Evolutionary conservation across 2,797 vertebrate species (phyloP).

Genomic region (Champsocephalus gunnari): DNA sequence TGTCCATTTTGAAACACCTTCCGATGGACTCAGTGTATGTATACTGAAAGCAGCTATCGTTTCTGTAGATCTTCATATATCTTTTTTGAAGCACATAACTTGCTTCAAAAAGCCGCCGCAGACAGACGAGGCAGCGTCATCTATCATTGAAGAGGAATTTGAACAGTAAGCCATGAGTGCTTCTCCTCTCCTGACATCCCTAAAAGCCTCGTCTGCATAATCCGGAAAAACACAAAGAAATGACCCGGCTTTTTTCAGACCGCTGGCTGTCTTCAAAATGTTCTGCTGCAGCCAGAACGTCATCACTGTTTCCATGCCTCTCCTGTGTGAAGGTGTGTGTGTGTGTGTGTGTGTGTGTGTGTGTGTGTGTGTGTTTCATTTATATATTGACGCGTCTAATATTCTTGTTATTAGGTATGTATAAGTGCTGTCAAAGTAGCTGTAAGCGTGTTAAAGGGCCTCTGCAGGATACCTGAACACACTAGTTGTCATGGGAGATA

Average conservation of each 20-base stretch:
- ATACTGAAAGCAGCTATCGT: constrained; percentile 6
- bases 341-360: background rate
- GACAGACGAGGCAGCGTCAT: constrained; percentile 27
- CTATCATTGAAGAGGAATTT: constrained; percentile 61
- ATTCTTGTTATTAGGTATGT: constrained; percentile 50
- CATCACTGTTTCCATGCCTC: background rate
- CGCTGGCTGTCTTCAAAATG: constrained; percentile 57
- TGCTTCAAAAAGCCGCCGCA: constrained; percentile 29
- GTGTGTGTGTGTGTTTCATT: constrained; percentile 10
- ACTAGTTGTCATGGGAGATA: too few relatives aligned
- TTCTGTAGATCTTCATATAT: constrained; percentile 20
- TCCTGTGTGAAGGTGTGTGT: background rate
- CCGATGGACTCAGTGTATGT: constrained; percentile 9
- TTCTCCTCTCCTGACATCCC: constrained; percentile 52
- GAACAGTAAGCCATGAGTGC: constrained; percentile 51
- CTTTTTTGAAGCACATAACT: constrained; percentile 47
- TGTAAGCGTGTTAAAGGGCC: background rate
- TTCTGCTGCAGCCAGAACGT: constrained; percentile 1
- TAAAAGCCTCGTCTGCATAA: constrained; percentile 68
- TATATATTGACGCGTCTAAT: constrained; percentile 44
- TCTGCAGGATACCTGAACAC: constrained; percentile 13
- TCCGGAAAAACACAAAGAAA: constrained; percentile 51
- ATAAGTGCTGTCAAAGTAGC: background rate
- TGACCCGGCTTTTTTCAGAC: constrained; percentile 42
- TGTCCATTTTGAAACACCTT: background rate